Evolutionary conservation across 2,797 vertebrate genomes (phyloP), one percentile per base, ranked within the genome.

Genomic region (Telmatherina bonti): DNA sequence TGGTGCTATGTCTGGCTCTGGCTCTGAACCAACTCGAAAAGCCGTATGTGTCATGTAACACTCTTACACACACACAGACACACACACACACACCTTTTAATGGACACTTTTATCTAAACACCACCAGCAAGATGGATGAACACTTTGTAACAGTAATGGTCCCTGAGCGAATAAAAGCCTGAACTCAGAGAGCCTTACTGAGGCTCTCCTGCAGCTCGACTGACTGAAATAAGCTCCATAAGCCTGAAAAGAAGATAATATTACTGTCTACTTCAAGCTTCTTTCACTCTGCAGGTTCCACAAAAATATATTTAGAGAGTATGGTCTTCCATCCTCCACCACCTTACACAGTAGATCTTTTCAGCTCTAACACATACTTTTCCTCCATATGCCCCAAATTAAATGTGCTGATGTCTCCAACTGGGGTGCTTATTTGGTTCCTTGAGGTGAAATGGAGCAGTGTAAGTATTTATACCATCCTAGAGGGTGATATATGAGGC

Each of bases 201-300:
- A 73, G 33, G 56, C 75, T 85, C 75, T 79, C 70, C 12, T 29
- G 65, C 29, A 59, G 20, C 51, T 53, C 56, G 74, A 73, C 76
- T 45, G 56, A 75, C 81, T 83, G 71, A 83, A 88, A 87, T 81
- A 78, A 86, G 75, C 78, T 74, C 85, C 73, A 76, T 88, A 87
- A 88, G 70, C 59, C 78, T 52, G 57, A 83, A 59, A 77, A 63
- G 62, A 18, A 85, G 82, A 91, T 88, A 82, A 77, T 84, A 90
- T 86, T 82, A 24, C 79, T 67, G 63, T 70, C 78, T 81, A 67
- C 84, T 81, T 75, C 71, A 31, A 78, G 69, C 35, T 63, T 65
- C 66, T 68, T 62, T 61, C 67, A 22, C 81, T 72, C 71, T 24
- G 67, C 76, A 65, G 74, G 62, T 72, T 89, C 63, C 67, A 63